Evolutionary conservation across 2,797 vertebrate genomes (phyloP).

Genomic region (Lacerta bilineata): DNA sequence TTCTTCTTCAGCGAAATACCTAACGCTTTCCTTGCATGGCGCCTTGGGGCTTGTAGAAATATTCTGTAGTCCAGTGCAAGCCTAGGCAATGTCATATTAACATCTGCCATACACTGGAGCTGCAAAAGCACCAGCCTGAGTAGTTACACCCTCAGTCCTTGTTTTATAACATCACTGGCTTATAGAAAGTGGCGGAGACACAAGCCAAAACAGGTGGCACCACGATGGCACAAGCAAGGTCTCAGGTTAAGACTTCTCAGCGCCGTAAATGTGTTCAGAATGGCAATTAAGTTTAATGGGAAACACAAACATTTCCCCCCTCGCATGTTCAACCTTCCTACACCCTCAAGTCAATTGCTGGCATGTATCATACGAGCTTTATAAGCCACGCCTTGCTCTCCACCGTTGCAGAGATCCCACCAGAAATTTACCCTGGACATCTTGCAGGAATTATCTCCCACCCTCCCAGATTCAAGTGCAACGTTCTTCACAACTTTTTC

Average conservation of each 20-base stretch:
- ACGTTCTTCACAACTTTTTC: not conserved
- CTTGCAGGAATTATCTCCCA: not conserved
- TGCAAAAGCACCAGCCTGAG: constrained; percentile 24
- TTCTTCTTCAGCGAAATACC: constrained; percentile 62
- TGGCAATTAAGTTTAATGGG: not conserved
- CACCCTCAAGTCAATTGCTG: not conserved
- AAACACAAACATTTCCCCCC: not conserved
- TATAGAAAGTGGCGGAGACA: constrained; percentile 15
- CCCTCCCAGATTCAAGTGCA: not conserved
- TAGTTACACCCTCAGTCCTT: constrained; percentile 26
- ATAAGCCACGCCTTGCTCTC: not conserved
- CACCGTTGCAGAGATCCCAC: not conserved
- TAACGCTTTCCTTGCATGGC: constrained; percentile 56
- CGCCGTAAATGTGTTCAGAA: not conserved
- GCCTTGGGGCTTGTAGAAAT: constrained; percentile 66
- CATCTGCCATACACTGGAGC: constrained; percentile 57
- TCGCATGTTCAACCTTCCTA: constrained; percentile 9
- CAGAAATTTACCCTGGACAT: not conserved
- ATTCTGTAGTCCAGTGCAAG: constrained; percentile 75
- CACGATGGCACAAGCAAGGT: not conserved
- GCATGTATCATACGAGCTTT: not conserved
- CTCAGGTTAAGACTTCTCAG: not conserved
- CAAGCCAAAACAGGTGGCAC: constrained; percentile 24
- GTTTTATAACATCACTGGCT: constrained; percentile 49
- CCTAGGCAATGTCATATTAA: constrained; percentile 70